Conservation (phyloP, 1,140 invertebrate species). For the Asbolus verrucosus region DNA sequence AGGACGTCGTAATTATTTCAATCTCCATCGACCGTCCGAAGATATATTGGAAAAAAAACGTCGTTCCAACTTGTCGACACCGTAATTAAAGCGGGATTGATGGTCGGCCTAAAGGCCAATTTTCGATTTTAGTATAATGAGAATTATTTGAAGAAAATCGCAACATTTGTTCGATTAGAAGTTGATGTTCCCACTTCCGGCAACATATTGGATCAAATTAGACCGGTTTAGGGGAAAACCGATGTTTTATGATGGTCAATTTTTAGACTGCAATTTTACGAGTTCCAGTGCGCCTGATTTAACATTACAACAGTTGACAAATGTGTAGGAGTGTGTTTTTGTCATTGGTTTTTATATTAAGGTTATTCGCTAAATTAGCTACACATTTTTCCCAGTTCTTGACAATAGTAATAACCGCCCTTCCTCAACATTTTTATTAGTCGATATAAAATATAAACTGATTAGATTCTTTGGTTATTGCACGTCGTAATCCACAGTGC, state of each 20-base stretch:
- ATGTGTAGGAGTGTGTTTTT: conserved; percentile 35
- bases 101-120: not conserved
- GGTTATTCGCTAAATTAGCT: conserved; percentile 35
- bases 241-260: conserved; percentile 25
- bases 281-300: conserved; percentile 35
- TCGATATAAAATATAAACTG: no score
- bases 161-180: conserved; percentile 1
- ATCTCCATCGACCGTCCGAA: no score
- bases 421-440: conserved; percentile 12
- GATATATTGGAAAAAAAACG: no score
- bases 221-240: no score
- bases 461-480: no score
- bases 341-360: conserved; percentile 41
- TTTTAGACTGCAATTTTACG: conserved; percentile 24
- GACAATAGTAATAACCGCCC: not conserved
- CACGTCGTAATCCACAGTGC: no score
- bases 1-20: no score
- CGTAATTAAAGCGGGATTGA: no score
- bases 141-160: no score
- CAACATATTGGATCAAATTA: conserved; percentile 31
- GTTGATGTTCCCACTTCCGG: conserved; percentile 13
- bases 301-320: conserved; percentile 40
- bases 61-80: no score
- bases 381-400: not conserved
- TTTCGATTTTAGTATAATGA: no score